Percentiles rank a stretch among this genome's conserved stretches.
These are phyloP conservation scores for Parnassius smintheus DNA, from an alignment of 2,888 invertebrate genomes.

Conservation along the genomic window DNA sequence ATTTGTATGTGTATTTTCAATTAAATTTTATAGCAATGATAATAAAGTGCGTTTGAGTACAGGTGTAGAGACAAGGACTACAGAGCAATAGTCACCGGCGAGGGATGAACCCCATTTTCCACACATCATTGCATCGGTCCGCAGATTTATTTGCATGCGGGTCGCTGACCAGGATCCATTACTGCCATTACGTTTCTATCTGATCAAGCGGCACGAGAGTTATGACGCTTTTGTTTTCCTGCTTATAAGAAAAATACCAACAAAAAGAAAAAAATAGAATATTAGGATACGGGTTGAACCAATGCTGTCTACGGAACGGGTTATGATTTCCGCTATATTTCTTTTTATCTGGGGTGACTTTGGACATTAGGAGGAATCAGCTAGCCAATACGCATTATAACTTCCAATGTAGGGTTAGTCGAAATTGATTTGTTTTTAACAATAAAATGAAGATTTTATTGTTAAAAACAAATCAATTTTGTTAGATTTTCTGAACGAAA, in stretches of 20 bases:
- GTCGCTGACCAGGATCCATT: constrained; percentile 82
- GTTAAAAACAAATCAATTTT: too few species aligned
- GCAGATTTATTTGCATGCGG: constrained; percentile 82
- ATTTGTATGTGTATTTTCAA: neutral
- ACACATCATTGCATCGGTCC: constrained; percentile 81
- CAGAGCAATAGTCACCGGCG: constrained; percentile 44
- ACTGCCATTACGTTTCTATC: constrained; percentile 78
- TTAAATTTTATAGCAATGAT: neutral
- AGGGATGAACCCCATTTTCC: constrained; percentile 77
- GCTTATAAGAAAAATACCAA: constrained; percentile 69
- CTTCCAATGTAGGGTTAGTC: neutral
- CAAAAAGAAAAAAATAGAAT: constrained; percentile 51
- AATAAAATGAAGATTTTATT: too few species aligned
- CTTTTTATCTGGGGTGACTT: constrained; percentile 49
- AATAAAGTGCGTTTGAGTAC: constrained; percentile 10
- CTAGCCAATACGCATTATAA: constrained; percentile 36
- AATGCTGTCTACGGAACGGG: constrained; percentile 57
- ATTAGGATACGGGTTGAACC: constrained; percentile 55
- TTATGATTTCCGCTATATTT: constrained; percentile 73
- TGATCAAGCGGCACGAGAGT: constrained; percentile 78
- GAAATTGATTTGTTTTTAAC: too few species aligned
- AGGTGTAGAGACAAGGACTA: constrained; percentile 31
- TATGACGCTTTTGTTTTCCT: constrained; percentile 77
- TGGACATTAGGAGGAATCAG: constrained; percentile 30
- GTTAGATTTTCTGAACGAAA: too few species aligned